These are phyloP conservation scores for Pavo muticus DNA, from an alignment of 2,113 vertebrate species.

Conservation along the genomic window DNA sequence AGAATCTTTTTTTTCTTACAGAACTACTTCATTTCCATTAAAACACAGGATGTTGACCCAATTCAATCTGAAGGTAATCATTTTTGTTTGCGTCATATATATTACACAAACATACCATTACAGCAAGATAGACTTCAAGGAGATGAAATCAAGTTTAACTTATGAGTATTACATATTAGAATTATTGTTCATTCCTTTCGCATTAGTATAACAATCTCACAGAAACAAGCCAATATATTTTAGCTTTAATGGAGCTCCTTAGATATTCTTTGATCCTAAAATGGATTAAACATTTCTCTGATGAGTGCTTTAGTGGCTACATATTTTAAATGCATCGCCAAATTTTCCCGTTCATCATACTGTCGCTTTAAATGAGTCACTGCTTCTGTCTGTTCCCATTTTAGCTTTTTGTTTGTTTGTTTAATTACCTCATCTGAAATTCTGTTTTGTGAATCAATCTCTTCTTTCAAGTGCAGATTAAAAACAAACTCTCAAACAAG, in stretches of 20 bases:
- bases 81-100: not conserved
- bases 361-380: not conserved
- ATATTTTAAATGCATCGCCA: not conserved
- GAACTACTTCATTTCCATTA: not conserved
- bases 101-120: not conserved
- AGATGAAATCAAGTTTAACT: not conserved
- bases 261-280: not conserved
- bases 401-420: not conserved
- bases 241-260: not conserved
- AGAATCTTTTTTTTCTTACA: not conserved
- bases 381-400: conserved; percentile 13
- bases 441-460: not conserved
- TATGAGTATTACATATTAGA: not conserved
- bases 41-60: not conserved
- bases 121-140: not conserved
- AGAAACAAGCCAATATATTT: not conserved
- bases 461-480: conserved; percentile 15
- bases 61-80: not conserved
- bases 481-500: conserved; percentile 4
- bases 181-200: not conserved
- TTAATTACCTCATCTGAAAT: conserved; percentile 30
- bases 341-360: not conserved
- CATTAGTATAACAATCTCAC: not conserved
- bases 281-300: not conserved
- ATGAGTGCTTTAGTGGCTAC: not conserved